A percentile compares a stretch with the other conserved stretches of the same genome.
Evolutionary conservation across 1,140 invertebrate species (phyloP).

Genomic region (Arctopsyche grandis): DNA sequence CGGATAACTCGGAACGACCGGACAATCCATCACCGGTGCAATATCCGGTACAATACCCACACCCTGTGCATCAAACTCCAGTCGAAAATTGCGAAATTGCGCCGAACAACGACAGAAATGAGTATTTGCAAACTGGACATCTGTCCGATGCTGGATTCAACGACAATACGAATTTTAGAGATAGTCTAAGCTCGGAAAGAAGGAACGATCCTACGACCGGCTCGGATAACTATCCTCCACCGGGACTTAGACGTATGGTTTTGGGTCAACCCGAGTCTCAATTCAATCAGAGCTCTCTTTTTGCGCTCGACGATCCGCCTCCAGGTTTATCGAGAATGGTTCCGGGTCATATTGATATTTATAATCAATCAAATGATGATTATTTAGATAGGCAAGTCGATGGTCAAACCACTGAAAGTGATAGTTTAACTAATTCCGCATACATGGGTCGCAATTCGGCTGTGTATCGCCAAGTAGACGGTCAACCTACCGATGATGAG

Average conservation of each 20-base stretch:
- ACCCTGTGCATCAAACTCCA: constrained; percentile 55
- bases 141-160: constrained; percentile 68
- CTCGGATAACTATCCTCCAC: constrained; percentile 67
- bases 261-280: constrained; percentile 72
- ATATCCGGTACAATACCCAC: constrained; percentile 57
- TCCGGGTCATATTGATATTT: constrained; percentile 64
- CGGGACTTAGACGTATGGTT: constrained; percentile 71
- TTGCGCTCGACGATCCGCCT: constrained; percentile 66
- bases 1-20: constrained; percentile 73
- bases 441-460: constrained; percentile 45
- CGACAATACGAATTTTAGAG: constrained; percentile 58
- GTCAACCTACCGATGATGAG: constrained; percentile 61
- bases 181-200: constrained; percentile 38
- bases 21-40: constrained; percentile 62
- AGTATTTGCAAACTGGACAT: constrained; percentile 78
- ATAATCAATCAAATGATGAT: constrained; percentile 60
- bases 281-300: constrained; percentile 64
- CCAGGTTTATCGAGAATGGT: constrained; percentile 70
- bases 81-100: constrained; percentile 71
- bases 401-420: constrained; percentile 61
- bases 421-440: constrained; percentile 54
- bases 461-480: constrained; percentile 62
- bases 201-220: constrained; percentile 57
- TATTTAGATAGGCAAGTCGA: constrained; percentile 64
- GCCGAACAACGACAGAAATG: constrained; percentile 74